Evolutionary conservation across 2,888 invertebrate genomes (phyloP).

Genomic region (Parthenolecanium corni): DNA sequence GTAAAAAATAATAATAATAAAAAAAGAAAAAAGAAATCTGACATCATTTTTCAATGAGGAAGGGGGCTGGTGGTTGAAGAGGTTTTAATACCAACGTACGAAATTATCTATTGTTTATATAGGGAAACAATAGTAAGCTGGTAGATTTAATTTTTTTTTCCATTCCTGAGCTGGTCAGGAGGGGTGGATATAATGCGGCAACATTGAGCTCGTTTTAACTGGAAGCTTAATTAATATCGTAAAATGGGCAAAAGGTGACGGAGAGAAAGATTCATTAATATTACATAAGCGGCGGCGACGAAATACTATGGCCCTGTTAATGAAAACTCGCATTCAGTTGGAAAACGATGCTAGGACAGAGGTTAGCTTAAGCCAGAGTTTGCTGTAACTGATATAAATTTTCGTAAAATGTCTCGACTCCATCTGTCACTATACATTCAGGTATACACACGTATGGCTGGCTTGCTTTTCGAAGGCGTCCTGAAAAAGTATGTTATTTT

Average conservation of each 20-base stretch:
- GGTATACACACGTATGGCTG: too few relatives aligned
- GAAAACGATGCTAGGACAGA: too few relatives aligned
- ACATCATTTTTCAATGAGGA: background rate
- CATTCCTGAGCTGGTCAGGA: background rate
- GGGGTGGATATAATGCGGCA: background rate
- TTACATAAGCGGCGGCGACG: background rate
- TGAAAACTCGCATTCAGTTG: background rate
- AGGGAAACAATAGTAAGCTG: constrained; percentile 4
- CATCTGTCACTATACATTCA: too few relatives aligned
- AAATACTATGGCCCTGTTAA: background rate
- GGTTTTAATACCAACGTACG: background rate
- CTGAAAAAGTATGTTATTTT: too few relatives aligned
- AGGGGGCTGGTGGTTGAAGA: background rate
- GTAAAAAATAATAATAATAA: background rate
- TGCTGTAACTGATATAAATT: too few relatives aligned
- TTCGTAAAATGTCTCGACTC: too few relatives aligned
- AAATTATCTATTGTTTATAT: constrained; percentile 4
- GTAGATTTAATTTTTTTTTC: background rate
- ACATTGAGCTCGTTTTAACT: background rate
- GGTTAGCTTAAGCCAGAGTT: too few relatives aligned
- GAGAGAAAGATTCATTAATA: constrained; percentile 1
- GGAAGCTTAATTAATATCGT: constrained; percentile 2
- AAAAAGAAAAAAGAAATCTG: background rate
- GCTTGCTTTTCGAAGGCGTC: too few relatives aligned
- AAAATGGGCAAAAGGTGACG: background rate